phyloP scores from a whole-genome alignment of 2,113 vertebrate species.

The Chroicocephalus ridibundus region DNA sequence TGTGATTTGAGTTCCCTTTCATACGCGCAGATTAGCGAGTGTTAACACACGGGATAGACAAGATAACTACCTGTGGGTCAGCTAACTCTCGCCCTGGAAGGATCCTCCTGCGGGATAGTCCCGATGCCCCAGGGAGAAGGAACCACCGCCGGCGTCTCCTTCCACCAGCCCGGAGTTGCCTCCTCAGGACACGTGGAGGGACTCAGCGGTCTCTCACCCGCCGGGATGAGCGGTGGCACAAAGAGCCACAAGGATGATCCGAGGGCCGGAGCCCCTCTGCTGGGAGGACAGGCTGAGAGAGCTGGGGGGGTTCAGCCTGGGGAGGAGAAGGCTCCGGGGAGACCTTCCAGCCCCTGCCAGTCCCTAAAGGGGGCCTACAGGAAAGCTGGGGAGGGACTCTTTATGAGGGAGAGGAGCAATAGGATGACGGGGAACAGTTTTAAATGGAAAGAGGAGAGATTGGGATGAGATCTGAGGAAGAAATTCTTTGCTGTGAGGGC shows the following conservation, averaged over 20 bases:
- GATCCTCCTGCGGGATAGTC: background rate
- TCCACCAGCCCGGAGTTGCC: background rate
- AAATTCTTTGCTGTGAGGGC: no score
- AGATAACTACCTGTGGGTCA: background rate
- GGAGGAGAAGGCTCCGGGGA: no score
- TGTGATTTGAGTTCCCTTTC: background rate
- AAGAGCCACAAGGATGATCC: background rate
- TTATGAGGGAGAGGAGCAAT: no score
- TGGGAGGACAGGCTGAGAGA: background rate
- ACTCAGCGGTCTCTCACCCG: accelerated
- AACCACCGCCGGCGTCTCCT: background rate
- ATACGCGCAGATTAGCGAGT: background rate
- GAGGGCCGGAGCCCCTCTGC: no score
- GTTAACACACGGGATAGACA: background rate
- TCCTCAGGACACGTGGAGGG: accelerated
- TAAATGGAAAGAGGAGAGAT: background rate
- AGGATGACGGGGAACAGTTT: no score
- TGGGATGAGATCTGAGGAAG: no score
- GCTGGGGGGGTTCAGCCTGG: no score
- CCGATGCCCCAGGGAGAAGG: background rate
- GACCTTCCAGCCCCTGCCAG: no score
- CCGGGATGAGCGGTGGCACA: background rate
- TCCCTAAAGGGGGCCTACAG: no score
- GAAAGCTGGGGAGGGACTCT: no score
- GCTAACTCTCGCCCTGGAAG: background rate